Percentiles rank a stretch among this genome's conserved stretches.
Conservation (phyloP, 2,888 invertebrate genomes). For the Rapana venosa region DNA sequence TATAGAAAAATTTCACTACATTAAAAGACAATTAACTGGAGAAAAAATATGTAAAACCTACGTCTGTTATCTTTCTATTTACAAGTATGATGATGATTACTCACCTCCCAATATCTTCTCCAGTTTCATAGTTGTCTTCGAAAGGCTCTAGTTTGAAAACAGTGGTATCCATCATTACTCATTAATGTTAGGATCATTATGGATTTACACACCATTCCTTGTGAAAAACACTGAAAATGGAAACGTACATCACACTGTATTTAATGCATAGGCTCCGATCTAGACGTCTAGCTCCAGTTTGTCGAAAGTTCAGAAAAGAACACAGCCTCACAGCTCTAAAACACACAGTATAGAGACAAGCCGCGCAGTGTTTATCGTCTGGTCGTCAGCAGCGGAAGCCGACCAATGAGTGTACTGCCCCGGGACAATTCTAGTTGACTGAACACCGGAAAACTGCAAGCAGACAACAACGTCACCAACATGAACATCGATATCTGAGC, state of each 20-base stretch:
- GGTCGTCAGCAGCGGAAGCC: slow-evolving; percentile 41
- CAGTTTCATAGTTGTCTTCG: slow-evolving; percentile 66
- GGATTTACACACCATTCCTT: slow-evolving; percentile 14
- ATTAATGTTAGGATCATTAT: slow-evolving; percentile 32
- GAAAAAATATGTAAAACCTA: too few species aligned
- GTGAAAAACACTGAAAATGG: neutral
- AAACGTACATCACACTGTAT: neutral
- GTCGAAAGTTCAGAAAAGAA: neutral
- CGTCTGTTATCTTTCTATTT: too few species aligned
- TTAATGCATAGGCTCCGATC: neutral
- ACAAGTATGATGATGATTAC: neutral
- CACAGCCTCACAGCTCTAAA: neutral
- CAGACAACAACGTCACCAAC: neutral
- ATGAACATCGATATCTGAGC: neutral
- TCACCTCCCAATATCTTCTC: slow-evolving; percentile 71
- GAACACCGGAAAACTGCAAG: neutral
- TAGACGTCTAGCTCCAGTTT: neutral
- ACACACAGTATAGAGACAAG: neutral
- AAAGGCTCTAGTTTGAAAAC: slow-evolving; percentile 66
- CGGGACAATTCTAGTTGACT: neutral
- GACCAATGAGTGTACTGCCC: neutral
- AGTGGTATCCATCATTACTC: slow-evolving; percentile 55
- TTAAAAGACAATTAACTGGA: too few species aligned
- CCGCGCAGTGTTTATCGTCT: slow-evolving; percentile 47
- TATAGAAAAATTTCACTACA: too few species aligned